Evolutionary conservation across 1,140 invertebrate species (phyloP), one percentile per base, ranked within the genome.

Genomic region (Microplitis mediator): DNA sequence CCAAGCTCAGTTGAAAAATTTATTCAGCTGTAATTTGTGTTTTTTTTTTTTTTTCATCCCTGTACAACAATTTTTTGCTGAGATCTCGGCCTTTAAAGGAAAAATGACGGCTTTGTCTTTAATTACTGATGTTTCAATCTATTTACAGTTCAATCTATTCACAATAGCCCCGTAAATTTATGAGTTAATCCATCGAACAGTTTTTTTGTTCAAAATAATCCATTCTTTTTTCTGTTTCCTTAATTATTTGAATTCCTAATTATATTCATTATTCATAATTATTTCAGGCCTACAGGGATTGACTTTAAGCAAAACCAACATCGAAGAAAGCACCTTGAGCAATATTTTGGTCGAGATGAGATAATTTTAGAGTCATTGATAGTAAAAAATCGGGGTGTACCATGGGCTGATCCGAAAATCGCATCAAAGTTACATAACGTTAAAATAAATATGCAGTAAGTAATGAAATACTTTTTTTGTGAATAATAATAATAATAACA

Each of bases 271-370:
- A n/a, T 61, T 61, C 1, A 31, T 61, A 6, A 23, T 32, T 61
- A 66, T 78, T 78, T 54, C 39, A 85, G 84, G 34, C 35, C 74
- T 5, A 72, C 70, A 9, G 84, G 84, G 14, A 75, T 81, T 52
- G 77, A 85, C 71, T 85, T 81, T 68, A 81, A 79, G 31, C 80
- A 85, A 67, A 62, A 75, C 4, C 75, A 75, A 13, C 76, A 84
- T 51, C 76, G 84, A 16, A 74, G 65, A 72, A 72, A 81, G 50
- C 81, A 80, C 69, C 60, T 73, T 5, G 60, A 82, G 51, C 66
- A 72, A 54, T 76, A 73, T 73, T 83, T 84, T 65, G 78, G 80
- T 8, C 14, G 74, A 51, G 62, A 80, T 36, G 70, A 78, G 62
- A 78, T 80, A 4, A 79, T 45, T n/a, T 69, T 84, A 23, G 82